Evolutionary conservation across 2,113 vertebrate genomes (phyloP), one percentile per base, ranked within the genome.

Genomic region (Apteryx mantelli): DNA sequence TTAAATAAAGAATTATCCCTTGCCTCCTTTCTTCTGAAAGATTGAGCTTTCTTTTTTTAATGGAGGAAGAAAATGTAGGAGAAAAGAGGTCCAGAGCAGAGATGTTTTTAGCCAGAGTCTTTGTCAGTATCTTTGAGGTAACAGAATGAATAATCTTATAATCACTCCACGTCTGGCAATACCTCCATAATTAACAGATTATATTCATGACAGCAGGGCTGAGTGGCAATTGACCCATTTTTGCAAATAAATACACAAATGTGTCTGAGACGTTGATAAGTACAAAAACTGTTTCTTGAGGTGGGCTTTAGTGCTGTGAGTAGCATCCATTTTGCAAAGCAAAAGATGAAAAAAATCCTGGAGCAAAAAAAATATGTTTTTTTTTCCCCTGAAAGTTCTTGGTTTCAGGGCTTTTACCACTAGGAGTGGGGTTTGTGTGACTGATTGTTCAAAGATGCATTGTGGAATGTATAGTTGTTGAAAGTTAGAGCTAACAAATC

Each of bases 1-100:
- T 87, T 89, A 92, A 78, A 44, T 81, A 55, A 93, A 94, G n/a
- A 94, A 79, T 92, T 91, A 79, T 22, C 25, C 19, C 21, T 86
- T 87, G 52, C 55, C 25, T 78, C 16, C 36, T 53, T 15, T 30
- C 63, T 88, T 61, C 81, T 52, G 56, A 76, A 69, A 82, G 74
- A 91, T 71, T 81, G 32, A 77, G 11, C 3, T 36, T 52, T 71
- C 65, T 48, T 55, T 82, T 56, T 32, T 26, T 4, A 24, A 46
- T 28, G 4, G 15, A 81, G 5, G 60, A 60, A 42, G 15, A 68
- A 40, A 78, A 69, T 9, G 25, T 4, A 79, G 46, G 14, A 32
- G 25, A 82, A 58, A 84, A 77, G 26, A 77, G 30, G 3, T 83
- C 64, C 7, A 36, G 17, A 74, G 44, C 36, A 63, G 7, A 55